Evolutionary conservation across 2,797 vertebrate genomes (phyloP), one percentile per base, ranked within the genome.

Genomic region (Micromesistius poutassou): DNA sequence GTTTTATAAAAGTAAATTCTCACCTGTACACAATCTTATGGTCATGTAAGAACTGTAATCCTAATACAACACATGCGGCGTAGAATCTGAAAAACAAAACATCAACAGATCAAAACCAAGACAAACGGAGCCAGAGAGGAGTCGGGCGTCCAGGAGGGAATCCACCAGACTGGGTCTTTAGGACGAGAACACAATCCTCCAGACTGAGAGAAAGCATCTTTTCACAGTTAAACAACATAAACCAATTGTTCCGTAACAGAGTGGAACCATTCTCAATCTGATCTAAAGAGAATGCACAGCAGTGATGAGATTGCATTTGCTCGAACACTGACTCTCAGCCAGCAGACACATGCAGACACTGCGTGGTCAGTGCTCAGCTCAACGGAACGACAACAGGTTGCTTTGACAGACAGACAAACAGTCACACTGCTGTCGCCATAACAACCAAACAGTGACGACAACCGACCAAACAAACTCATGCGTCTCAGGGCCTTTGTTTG

Each of bases 21-120:
- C 91, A 99, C 98, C 98, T 97, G 92, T 99, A 99, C 68, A 99
- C 97, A 87, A 99, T 99, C 94, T 97, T 98, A 92, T 99, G 96
- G 79, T 99, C 97, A n/a, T 99, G 97, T 90, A 99, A 93, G 89
- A 96, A 99, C 87, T 99, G 97, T 86, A 99, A 94, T 71, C 98
- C 98, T 88, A 99, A 93, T 85, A 99, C 97, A 74, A 99, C 98
- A 78, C 98, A 99, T 0, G 97, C 98, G 71, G 97, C 97, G 88
- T 99, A 99, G 93, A 99, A 99, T 80, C 98, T 99, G 93, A 46
- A 78, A 33, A 28, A 76, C 8, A 2, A 72, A 68, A 16, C 2
- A 1, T 16, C 25, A 46, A 77, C 38, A 75, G n/a, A 7, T 8
- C 1, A 13, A 5, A 13, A 7, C 31, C 70, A 3, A 1, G 30